These are phyloP conservation scores for Hemaris fuciformis DNA, from an alignment of 2,888 invertebrate species.

Conservation along the genomic window DNA sequence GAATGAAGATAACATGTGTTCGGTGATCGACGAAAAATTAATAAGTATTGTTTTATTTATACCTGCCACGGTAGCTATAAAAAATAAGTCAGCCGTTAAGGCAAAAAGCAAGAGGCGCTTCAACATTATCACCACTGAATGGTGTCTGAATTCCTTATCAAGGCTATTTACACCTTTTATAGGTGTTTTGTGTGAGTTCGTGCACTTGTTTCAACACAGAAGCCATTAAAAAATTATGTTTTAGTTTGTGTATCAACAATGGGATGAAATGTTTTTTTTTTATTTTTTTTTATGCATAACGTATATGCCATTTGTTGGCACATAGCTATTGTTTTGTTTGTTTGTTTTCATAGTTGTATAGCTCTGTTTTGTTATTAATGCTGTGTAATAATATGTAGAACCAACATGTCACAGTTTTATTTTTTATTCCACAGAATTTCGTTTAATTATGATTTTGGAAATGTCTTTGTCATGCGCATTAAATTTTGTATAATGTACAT, in stretches of 20 bases:
- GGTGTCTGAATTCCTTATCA: slow-evolving; percentile 29
- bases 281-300: neutral
- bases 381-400: neutral
- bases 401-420: neutral
- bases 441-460: neutral
- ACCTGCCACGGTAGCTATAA: neutral
- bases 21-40: neutral
- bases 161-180: slow-evolving; percentile 44
- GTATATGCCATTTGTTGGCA: neutral
- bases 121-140: slow-evolving; percentile 39
- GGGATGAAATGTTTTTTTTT: neutral
- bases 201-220: slow-evolving; percentile 47
- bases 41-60: neutral
- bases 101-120: slow-evolving; percentile 39
- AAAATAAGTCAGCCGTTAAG: slow-evolving; percentile 28
- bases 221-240: slow-evolving; percentile 15
- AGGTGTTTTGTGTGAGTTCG: slow-evolving; percentile 28
- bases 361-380: no score
- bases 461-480: neutral
- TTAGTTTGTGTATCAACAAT: neutral
- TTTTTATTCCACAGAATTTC: neutral
- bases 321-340: neutral
- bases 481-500: neutral
- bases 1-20: no score
- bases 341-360: neutral